Evolutionary conservation across 2,888 invertebrate species (phyloP).

Genomic region (Polyploca ridens): DNA sequence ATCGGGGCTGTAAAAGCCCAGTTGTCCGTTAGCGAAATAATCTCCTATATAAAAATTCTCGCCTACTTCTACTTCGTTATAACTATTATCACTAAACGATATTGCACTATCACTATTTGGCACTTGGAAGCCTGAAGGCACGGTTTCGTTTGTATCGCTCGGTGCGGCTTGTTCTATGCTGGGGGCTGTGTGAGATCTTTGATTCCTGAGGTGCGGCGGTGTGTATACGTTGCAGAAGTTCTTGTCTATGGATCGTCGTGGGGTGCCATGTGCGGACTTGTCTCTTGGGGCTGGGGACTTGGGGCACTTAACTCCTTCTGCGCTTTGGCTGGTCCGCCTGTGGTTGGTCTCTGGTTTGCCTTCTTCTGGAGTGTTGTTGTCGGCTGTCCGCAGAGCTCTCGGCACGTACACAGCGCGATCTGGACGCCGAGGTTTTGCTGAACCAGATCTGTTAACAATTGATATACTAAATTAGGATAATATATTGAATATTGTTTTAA

Average conservation of each 20-base stretch:
- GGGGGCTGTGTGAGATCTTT: slow-evolving; percentile 67
- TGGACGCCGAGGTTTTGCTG: slow-evolving; percentile 85
- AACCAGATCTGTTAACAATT: slow-evolving; percentile 63
- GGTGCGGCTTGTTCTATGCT: slow-evolving; percentile 56
- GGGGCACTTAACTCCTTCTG: slow-evolving; percentile 60
- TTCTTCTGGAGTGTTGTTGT: slow-evolving; percentile 48
- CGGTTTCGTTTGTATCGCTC: slow-evolving; percentile 63
- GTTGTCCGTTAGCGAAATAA: slow-evolving; percentile 78
- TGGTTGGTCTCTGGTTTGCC: slow-evolving; percentile 43
- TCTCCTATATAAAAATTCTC: slow-evolving; percentile 82
- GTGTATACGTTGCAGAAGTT: slow-evolving; percentile 81
- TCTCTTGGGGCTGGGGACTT: slow-evolving; percentile 70
- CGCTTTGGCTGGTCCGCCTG: slow-evolving; percentile 54
- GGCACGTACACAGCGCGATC: slow-evolving; percentile 93
- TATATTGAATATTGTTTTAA: too few species aligned
- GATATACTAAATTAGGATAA: neutral
- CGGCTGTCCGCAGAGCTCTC: slow-evolving; percentile 85
- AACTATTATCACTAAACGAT: slow-evolving; percentile 77
- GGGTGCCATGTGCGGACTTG: slow-evolving; percentile 68
- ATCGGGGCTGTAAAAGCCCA: slow-evolving; percentile 73
- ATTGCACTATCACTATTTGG: slow-evolving; percentile 84
- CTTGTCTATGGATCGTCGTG: slow-evolving; percentile 70
- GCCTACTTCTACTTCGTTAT: slow-evolving; percentile 68
- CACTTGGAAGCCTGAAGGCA: slow-evolving; percentile 78
- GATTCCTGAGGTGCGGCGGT: slow-evolving; percentile 77